Percentiles rank a stretch among this genome's conserved stretches.
phyloP scores from a whole-genome alignment of 2,888 invertebrate genomes.

The Portevinia maculata region DNA sequence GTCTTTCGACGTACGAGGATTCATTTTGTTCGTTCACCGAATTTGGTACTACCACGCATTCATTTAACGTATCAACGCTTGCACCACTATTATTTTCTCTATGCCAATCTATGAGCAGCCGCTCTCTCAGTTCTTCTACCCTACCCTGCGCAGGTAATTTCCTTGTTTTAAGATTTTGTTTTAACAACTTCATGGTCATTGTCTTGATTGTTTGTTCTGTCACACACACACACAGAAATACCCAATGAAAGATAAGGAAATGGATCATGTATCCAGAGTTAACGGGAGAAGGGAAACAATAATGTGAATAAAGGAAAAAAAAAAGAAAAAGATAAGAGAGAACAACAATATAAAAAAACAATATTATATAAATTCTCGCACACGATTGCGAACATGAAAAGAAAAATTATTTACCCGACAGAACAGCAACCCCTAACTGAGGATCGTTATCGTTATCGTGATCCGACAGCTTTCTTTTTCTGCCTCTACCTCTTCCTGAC shows the following conservation, averaged over 20 bases:
- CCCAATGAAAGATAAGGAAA: neutral
- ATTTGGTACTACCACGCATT: neutral
- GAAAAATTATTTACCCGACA: neutral
- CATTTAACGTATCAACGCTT: neutral
- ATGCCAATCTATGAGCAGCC: neutral
- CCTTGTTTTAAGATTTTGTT: constrained; percentile 6
- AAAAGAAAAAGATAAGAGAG: too few relatives aligned
- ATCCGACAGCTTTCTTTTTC: constrained; percentile 8
- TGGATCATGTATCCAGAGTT: too few relatives aligned
- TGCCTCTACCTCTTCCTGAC: constrained; percentile 8
- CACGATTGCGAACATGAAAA: neutral
- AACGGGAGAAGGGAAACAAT: neutral
- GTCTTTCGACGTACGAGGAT: neutral
- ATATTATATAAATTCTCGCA: neutral
- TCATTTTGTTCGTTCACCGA: neutral
- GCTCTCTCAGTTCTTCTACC: neutral
- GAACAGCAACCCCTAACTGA: neutral
- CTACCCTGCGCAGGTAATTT: neutral
- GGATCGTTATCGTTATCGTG: neutral
- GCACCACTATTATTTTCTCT: neutral
- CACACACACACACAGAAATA: constrained; percentile 10
- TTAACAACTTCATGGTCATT: constrained; percentile 2
- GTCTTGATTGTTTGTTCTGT: constrained; percentile 14
- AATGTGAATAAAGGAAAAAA: neutral
- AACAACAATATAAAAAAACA: too few relatives aligned